Evolutionary conservation across 2,888 invertebrate genomes (phyloP).

Genomic region (Drosophila acutilabella): DNA sequence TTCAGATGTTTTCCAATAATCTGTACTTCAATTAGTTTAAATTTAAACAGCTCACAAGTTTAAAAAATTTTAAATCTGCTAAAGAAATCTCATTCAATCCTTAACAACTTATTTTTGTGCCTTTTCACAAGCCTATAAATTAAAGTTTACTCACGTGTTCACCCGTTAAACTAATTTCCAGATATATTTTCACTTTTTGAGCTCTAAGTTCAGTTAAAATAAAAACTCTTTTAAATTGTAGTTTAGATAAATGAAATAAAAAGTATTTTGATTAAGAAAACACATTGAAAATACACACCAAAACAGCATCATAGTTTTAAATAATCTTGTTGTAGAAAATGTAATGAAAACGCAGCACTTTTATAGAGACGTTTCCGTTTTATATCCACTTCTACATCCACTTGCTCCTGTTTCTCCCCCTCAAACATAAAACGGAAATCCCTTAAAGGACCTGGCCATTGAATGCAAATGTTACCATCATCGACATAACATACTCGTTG

Average conservation of each 20-base stretch:
- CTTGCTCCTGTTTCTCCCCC: not conserved
- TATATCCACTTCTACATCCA: not conserved
- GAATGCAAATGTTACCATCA: constrained; percentile 41
- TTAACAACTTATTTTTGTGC: too few relatives aligned
- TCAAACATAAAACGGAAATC: constrained; percentile 28
- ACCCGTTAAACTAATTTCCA: too few relatives aligned
- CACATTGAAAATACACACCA: not conserved
- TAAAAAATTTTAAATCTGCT: too few relatives aligned
- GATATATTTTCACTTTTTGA: too few relatives aligned
- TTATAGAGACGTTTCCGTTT: not conserved
- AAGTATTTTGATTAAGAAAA: not conserved
- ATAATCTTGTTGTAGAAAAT: not conserved
- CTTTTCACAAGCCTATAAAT: too few relatives aligned
- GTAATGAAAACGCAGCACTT: not conserved
- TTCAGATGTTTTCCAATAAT: too few relatives aligned
- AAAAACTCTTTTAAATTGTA: too few relatives aligned
- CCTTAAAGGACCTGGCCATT: constrained; percentile 21
- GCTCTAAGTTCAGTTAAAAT: too few relatives aligned
- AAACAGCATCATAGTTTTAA: not conserved
- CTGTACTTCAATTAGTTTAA: too few relatives aligned
- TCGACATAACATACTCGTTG: constrained; percentile 2
- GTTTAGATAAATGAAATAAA: not conserved
- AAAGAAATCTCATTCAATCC: too few relatives aligned
- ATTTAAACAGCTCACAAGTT: too few relatives aligned
- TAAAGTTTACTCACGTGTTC: too few relatives aligned